Percentiles rank a stretch among this genome's conserved stretches.
These are phyloP conservation scores for Heliconius cydno DNA, from an alignment of 2,888 invertebrate species.

Conservation along the genomic window DNA sequence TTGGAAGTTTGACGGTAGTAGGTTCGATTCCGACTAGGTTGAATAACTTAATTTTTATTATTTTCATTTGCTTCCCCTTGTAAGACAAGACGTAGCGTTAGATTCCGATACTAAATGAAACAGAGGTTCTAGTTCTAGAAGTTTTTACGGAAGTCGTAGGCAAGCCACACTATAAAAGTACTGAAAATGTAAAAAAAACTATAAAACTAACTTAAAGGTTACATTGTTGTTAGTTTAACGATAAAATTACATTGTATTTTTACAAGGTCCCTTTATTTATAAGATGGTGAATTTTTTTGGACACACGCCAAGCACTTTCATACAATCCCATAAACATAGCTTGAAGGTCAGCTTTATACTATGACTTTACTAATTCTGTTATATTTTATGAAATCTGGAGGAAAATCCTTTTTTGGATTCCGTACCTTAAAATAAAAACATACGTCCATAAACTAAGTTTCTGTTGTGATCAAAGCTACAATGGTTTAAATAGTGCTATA, in stretches of 20 bases:
- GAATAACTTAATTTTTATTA: neutral
- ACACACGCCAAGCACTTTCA: neutral
- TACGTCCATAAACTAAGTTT: no score
- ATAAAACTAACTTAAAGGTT: neutral
- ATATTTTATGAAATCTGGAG: neutral
- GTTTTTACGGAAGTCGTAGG: neutral
- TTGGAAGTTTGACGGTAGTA: neutral
- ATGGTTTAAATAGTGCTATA: no score
- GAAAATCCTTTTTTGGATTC: neutral
- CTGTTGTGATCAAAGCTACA: no score
- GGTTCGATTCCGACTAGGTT: neutral
- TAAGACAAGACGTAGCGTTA: neutral
- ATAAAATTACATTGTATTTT: slow-evolving; percentile 6
- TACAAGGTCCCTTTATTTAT: neutral
- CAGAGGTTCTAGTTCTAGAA: no score
- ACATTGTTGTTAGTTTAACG: neutral
- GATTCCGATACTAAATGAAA: neutral
- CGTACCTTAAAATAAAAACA: neutral
- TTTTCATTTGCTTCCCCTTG: neutral
- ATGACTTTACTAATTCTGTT: slow-evolving; percentile 2
- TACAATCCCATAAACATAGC: neutral
- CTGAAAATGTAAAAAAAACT: neutral
- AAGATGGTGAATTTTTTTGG: slow-evolving; percentile 14
- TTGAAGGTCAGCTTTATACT: slow-evolving; percentile 10
- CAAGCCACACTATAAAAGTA: neutral